Conservation (phyloP, 2,797 vertebrate genomes). For the Sebastes hubbsi region DNA sequence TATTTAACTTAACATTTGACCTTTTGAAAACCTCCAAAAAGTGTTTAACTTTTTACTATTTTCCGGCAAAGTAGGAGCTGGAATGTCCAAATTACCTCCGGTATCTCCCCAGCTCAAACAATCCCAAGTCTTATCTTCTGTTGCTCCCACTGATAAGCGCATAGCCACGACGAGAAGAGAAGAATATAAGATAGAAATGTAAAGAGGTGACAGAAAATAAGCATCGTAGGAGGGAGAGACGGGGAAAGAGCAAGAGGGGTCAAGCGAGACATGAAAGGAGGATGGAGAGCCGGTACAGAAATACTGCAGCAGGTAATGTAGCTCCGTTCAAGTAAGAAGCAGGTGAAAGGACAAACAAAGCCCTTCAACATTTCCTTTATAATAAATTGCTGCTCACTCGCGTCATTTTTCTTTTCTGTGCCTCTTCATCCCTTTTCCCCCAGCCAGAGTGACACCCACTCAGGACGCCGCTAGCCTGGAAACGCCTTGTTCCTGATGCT, state of each 20-base stretch:
- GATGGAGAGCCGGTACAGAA: neutral
- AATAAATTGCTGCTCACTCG: conserved; percentile 18
- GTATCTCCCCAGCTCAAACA: neutral
- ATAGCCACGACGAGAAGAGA: neutral
- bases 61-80: neutral
- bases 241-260: neutral
- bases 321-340: conserved; percentile 10
- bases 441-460: conserved; percentile 8
- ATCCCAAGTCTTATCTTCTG: neutral
- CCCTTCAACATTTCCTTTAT: conserved; percentile 14
- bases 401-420: neutral
- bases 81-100: neutral
- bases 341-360: conserved; percentile 38
- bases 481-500: conserved; percentile 24
- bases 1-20: neutral
- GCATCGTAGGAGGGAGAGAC: neutral
- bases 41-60: neutral
- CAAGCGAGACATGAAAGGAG: neutral
- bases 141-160: neutral
- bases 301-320: neutral
- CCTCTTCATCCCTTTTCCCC: conserved; percentile 1
- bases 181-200: neutral
- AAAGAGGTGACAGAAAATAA: conserved; percentile 21
- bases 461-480: neutral
- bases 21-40: neutral